A percentile compares a stretch with the other conserved stretches of the same genome.
Evolutionary conservation across 2,113 vertebrate species (phyloP).

Genomic region (Cichladusa arquata): DNA sequence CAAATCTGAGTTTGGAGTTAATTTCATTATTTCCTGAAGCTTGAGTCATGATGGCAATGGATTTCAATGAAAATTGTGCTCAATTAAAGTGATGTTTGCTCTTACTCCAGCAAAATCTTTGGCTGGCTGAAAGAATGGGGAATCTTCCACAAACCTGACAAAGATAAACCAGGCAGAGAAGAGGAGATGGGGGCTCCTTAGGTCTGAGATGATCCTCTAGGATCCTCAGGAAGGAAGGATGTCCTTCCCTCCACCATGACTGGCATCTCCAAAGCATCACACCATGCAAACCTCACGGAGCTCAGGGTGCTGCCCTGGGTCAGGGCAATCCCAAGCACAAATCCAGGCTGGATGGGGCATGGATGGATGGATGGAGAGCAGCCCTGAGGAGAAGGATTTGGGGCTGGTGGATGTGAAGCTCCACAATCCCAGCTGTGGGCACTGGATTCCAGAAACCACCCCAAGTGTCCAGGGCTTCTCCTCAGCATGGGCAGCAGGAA

Average conservation of each 20-base stretch:
- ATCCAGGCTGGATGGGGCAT: not conserved
- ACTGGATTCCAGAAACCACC: rapidly evolving
- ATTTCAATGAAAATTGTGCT: not conserved
- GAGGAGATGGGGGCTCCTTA: not conserved
- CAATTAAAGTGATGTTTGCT: not conserved
- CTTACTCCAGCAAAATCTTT: not conserved
- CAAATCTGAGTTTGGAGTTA: not conserved
- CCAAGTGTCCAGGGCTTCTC: rapidly evolving
- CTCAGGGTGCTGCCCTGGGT: not conserved
- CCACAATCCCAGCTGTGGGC: rapidly evolving
- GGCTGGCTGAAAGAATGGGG: not conserved
- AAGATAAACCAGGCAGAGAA: not conserved
- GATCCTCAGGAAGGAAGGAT: not conserved
- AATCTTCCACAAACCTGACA: not conserved
- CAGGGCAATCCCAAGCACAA: not conserved
- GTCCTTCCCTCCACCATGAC: rapidly evolving
- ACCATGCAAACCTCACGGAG: not conserved
- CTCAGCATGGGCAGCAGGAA: not conserved
- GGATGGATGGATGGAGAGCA: not conserved
- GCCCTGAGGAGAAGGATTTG: not conserved
- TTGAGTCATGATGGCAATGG: not conserved
- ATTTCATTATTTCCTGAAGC: not conserved
- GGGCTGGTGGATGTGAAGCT: not conserved
- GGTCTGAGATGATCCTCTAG: not conserved
- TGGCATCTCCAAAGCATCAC: not conserved